These are phyloP conservation scores for Matsumurasca onukii DNA, from an alignment of 1,140 invertebrate genomes.

Conservation along the genomic window DNA sequence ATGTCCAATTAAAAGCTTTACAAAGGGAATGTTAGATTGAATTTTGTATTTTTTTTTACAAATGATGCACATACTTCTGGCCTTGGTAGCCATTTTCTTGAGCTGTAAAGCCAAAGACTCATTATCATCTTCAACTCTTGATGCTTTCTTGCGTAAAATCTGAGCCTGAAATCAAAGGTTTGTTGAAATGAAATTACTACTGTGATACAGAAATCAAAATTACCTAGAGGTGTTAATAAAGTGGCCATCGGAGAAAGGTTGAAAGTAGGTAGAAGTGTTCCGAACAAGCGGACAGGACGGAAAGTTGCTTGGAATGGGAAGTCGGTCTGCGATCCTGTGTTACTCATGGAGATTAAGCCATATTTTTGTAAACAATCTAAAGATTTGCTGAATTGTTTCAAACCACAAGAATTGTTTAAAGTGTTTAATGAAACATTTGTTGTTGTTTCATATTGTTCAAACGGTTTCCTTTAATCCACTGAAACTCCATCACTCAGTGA, in stretches of 20 bases:
- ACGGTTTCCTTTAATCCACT: too few species aligned
- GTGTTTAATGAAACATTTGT: too few species aligned
- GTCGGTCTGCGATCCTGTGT: conserved; percentile 20
- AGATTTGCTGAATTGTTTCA: too few species aligned
- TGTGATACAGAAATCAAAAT: conserved; percentile 14
- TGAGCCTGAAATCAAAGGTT: conserved; percentile 63
- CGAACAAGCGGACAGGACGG: conserved; percentile 36
- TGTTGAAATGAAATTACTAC: conserved; percentile 29
- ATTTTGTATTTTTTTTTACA: not conserved
- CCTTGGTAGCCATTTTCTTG: conserved; percentile 88
- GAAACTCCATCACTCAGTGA: too few species aligned
- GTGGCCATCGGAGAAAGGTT: conserved; percentile 45
- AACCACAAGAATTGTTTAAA: too few species aligned
- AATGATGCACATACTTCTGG: conserved; percentile 63
- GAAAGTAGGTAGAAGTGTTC: conserved; percentile 16
- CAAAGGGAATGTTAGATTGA: conserved; percentile 17
- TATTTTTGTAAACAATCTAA: too few species aligned
- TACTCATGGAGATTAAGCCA: too few species aligned
- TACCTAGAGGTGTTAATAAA: conserved; percentile 45
- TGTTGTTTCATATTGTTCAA: too few species aligned
- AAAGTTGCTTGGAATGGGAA: conserved; percentile 32
- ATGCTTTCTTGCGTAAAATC: conserved; percentile 82
- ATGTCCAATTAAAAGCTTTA: conserved; percentile 17
- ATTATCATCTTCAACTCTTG: conserved; percentile 90
- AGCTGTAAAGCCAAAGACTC: conserved; percentile 88